Base-by-base conservation (phyloP, 2,797 vertebrate genomes). In the Amazona ochrocephala region DNA sequence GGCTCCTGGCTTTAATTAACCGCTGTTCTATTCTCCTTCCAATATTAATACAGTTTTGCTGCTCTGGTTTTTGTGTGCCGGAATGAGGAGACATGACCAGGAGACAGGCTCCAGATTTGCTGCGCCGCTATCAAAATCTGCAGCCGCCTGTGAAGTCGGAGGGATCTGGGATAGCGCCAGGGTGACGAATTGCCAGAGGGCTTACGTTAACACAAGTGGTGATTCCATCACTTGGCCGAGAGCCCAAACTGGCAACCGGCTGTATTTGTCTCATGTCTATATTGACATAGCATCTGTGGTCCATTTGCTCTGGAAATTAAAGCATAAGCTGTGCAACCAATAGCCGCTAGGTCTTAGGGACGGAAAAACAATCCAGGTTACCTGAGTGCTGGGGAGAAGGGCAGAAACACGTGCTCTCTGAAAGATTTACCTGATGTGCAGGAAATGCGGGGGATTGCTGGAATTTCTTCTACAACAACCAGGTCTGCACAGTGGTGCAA, bases 221-320 rank as follows among this genome's bases (percentile, higher is more conserved):
- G 94, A 94, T 96, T 94, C 95, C 93, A 94, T 94, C 78, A 45
- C 96, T 76, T 96, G 93, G 96, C 92, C 0, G 34, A 15, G 24
- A 93, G 95, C 96, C 97, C 92, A 76, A n/a, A 47, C 80, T 96
- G 94, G 90, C 90, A 80, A 27, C 26, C n/a, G 12, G 75, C 95
- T 94, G 81, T 84, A 71, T 94, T 96, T 94, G 93, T 94, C 94
- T 96, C 96, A 27, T 95, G 94, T 96, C 95, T 92, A 14, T 95
- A 94, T 95, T 95, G 92, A 94, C 96, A 86, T 64, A 92, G 94
- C 95, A 97, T 85, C 96, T 94, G 96, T 84, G 90, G 74, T 74
- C 96, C 86, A 65, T 96, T 95, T 93, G 86, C 94, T 95, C 74
- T 93, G 94, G 95, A 97, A 95, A 97, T 95, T 42, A 94, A 93